A percentile compares a stretch with the other conserved stretches of the same genome.
These are phyloP conservation scores for Thecocarcelia acutangulata DNA, from an alignment of 2,888 invertebrate species.

Conservation along the genomic window DNA sequence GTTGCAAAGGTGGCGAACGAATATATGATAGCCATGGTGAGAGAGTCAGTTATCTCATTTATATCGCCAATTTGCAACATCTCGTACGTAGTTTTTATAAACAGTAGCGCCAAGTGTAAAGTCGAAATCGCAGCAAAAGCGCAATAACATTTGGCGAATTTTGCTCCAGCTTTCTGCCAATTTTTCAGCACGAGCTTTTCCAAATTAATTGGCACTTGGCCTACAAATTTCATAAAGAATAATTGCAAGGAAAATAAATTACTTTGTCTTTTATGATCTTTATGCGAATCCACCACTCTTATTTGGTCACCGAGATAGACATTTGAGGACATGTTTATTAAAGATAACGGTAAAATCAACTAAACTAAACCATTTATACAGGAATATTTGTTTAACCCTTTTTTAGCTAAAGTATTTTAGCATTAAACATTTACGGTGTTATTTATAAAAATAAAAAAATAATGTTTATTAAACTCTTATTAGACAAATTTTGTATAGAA, in stretches of 20 bases:
- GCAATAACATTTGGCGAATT: constrained; percentile 61
- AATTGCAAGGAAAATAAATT: constrained; percentile 73
- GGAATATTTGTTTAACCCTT: neutral
- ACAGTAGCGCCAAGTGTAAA: constrained; percentile 74
- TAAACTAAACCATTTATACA: constrained; percentile 24
- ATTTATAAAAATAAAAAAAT: too few species aligned
- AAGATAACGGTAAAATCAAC: neutral
- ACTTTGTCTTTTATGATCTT: constrained; percentile 69
- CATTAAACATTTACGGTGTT: too few species aligned
- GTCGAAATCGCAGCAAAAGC: constrained; percentile 69
- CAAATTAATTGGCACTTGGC: constrained; percentile 71
- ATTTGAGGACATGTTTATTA: constrained; percentile 19
- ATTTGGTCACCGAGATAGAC: constrained; percentile 40
- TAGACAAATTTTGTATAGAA: too few species aligned
- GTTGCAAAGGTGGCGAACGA: constrained; percentile 74
- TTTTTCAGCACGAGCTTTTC: constrained; percentile 65
- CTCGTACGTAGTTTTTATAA: constrained; percentile 73
- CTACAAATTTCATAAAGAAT: constrained; percentile 70
- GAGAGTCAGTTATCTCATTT: constrained; percentile 76
- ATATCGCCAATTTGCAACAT: constrained; percentile 73
- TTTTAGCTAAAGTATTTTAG: neutral
- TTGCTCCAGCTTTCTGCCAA: constrained; percentile 39
- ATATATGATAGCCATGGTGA: constrained; percentile 76
- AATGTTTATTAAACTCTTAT: too few species aligned
- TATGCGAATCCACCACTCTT: constrained; percentile 69